Percentiles rank a stretch among this genome's conserved stretches.
Conservation (phyloP, 2,113 vertebrate genomes). For the Mionectes macconnelli region DNA sequence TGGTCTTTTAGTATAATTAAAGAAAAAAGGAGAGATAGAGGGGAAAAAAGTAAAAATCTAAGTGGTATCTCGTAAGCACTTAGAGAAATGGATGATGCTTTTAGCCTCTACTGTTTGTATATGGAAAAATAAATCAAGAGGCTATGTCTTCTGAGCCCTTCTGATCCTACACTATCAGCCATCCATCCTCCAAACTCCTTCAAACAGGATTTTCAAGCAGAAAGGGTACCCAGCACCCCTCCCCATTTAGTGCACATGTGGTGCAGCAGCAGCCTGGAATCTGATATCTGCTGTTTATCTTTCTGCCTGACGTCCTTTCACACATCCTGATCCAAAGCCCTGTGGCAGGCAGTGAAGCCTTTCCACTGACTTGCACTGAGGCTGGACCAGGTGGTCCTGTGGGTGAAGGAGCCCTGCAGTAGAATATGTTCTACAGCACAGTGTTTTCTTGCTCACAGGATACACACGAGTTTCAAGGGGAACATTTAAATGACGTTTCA, state of each 20-base stretch:
- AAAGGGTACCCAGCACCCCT: background rate
- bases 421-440: background rate
- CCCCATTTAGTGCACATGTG: fast-evolving
- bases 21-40: background rate
- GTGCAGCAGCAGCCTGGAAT: background rate
- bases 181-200: background rate
- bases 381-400: background rate
- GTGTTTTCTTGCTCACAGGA: background rate
- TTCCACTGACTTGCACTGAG: background rate
- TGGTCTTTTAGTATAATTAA: background rate
- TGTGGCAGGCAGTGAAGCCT: background rate
- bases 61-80: background rate
- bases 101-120: background rate
- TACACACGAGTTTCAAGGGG: background rate
- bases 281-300: fast-evolving
- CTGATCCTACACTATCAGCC: background rate
- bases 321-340: background rate
- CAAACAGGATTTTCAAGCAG: background rate
- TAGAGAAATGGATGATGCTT: background rate
- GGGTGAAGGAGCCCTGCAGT: background rate
- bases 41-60: background rate
- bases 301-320: background rate
- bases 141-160: background rate
- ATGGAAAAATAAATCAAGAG: background rate
- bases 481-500: background rate